Percentiles rank a stretch among this genome's conserved stretches.
These are phyloP conservation scores for Ctenodactylus gundi DNA, from an alignment of 2,113 vertebrate genomes.

Conservation along the genomic window DNA sequence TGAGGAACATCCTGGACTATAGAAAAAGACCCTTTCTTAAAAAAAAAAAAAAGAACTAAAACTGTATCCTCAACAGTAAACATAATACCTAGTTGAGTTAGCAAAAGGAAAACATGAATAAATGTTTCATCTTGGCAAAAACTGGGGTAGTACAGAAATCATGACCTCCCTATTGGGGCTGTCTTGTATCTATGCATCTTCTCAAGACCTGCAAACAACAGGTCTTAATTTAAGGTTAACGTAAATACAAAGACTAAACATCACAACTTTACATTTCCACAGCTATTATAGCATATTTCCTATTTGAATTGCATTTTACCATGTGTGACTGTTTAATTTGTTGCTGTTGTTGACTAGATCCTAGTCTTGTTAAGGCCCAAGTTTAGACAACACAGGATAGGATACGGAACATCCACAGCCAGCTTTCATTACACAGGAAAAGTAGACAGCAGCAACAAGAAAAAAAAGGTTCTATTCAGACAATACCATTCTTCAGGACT, in stretches of 20 bases:
- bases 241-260: background rate
- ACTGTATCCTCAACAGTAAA: background rate
- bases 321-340: constrained; percentile 7
- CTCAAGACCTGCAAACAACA: background rate
- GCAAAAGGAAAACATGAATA: background rate
- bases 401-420: background rate
- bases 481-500: constrained; percentile 1
- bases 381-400: constrained; percentile 30
- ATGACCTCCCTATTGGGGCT: background rate
- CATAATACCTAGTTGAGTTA: background rate
- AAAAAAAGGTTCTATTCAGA: constrained; percentile 15
- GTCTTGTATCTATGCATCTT: background rate
- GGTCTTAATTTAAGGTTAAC: background rate
- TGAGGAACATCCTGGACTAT: too few relatives aligned
- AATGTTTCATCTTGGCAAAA: background rate
- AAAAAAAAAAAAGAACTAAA: background rate
- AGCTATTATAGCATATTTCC: background rate
- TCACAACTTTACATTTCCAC: background rate
- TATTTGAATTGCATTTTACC: background rate
- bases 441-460: background rate
- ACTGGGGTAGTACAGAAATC: background rate
- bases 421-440: background rate
- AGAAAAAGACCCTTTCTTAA: too few relatives aligned
- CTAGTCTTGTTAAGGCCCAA: background rate
- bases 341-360: background rate